Percentiles rank a stretch among this genome's conserved stretches.
phyloP scores from a whole-genome alignment of 1,140 invertebrate species.

The Lepidurus arcticus region DNA sequence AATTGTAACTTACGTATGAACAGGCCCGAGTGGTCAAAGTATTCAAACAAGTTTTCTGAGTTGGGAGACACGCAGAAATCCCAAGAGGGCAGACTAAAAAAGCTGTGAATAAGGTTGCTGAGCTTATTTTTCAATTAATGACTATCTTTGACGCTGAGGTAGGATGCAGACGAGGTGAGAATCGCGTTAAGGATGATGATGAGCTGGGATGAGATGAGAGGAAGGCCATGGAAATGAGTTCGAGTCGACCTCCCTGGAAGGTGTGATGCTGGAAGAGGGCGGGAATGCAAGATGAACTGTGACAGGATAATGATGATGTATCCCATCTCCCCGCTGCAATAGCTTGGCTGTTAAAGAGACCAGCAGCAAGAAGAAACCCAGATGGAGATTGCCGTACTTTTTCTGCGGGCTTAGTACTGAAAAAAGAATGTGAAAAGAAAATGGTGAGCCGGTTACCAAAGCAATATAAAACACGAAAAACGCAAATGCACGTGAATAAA shows the following conservation, averaged over 20 bases:
- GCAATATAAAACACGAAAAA: too few relatives aligned
- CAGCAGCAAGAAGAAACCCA: not conserved
- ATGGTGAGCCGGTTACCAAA: too few relatives aligned
- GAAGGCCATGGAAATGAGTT: not conserved
- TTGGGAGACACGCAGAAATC: not conserved
- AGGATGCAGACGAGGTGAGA: not conserved
- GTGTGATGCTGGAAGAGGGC: constrained; percentile 11
- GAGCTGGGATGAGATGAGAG: not conserved
- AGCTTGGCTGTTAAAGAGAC: not conserved
- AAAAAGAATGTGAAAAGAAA: too few relatives aligned
- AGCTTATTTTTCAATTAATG: not conserved
- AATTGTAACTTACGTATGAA: not conserved
- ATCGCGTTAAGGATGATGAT: not conserved
- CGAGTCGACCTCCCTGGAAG: constrained; percentile 5
- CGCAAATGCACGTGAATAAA: too few relatives aligned
- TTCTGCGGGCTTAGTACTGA: too few relatives aligned
- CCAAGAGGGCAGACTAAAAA: not conserved
- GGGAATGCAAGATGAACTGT: constrained; percentile 8
- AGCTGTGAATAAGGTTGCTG: not conserved
- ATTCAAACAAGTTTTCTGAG: not conserved
- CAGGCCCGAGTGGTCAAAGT: too few relatives aligned
- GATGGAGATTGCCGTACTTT: too few relatives aligned
- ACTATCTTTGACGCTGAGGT: not conserved
- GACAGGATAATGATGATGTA: constrained; percentile 12
- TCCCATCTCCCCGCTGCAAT: not conserved